Base-by-base conservation (phyloP, 2,797 vertebrate genomes). In the Brotula barbata region DNA sequence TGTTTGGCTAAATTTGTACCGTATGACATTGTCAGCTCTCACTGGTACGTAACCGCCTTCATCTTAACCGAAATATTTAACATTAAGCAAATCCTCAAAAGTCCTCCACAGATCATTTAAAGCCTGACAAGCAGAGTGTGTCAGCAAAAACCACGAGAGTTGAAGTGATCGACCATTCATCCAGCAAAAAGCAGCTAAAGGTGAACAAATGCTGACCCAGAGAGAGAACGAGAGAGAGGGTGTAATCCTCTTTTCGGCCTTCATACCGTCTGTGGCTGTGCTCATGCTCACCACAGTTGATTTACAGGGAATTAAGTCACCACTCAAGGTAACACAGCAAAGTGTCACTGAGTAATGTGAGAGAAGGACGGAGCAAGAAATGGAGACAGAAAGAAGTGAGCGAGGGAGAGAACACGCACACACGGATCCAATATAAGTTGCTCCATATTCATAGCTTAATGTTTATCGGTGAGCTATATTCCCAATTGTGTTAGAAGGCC, bases 391-490 rank as follows among this genome's bases (percentile, higher is more conserved):
- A 3, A 37, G 34, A 44, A 7, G 25, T 3, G 4, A 6, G 3
- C 5, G 14, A 28, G 21, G 5, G 5, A n/a, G 64, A 17, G 52
- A 15, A 45, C 6, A 23, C 14, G 34, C 17, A 52, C 40, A 46
- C 49, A 23, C 25, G 22, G 17, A 19, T 34, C 46, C 41, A 39
- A 25, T 14, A 44, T 36, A 6, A 42, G 8, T 16, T 1, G 2
- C 34, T 66, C 45, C 64, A 62, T 68, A 65, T 75, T 65, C 46
- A 72, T 46, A 34, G 43, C 1, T 19, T 14, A 22, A 23, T 65
- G 56, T 68, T 74, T 71, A 62, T 46, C 50, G 41, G 61, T 51
- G 67, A 50, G 25, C 6, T 16, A 25, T 33, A 16, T 48, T 23
- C 20, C 9, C 33, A 17, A 57, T 17, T 11, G 19, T 3, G 28